phyloP scores from a whole-genome alignment of 92 coral and sea anemone species.

The Muricea muricata region DNA sequence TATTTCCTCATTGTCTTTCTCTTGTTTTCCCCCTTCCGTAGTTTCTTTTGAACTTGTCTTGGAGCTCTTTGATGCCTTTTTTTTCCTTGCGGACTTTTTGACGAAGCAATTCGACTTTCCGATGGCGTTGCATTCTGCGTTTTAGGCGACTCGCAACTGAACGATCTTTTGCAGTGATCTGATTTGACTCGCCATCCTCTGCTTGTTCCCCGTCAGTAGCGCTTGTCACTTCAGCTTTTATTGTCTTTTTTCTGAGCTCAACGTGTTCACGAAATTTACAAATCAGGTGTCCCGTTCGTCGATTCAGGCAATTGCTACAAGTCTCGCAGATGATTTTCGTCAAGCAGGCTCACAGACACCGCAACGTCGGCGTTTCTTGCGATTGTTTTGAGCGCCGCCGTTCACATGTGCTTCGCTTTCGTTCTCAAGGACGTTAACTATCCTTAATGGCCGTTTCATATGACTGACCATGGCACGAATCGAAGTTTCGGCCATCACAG shows the following conservation, averaged over 20 bases:
- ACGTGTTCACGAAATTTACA: conserved; percentile 98
- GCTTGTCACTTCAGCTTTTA: too few relatives aligned
- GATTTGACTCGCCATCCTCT: too few relatives aligned
- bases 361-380: conserved; percentile 97
- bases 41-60: background rate
- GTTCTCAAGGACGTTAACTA: background rate
- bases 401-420: background rate
- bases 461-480: too few relatives aligned
- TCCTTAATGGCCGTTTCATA: conserved; percentile 3
- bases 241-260: conserved; percentile 96
- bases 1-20: conserved; percentile 1
- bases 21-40: background rate
- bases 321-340: conserved; percentile 95
- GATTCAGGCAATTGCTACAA: conserved; percentile 97
- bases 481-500: too few relatives aligned
- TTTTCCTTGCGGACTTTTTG: background rate
- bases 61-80: background rate
- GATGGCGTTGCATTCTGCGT: background rate
- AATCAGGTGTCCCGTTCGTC: conserved; percentile 98
- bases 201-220: too few relatives aligned
- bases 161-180: too few relatives aligned
- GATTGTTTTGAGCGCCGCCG: background rate
- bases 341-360: conserved; percentile 92
- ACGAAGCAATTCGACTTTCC: background rate
- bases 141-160: background rate